Percentiles rank a stretch among this genome's conserved stretches.
Evolutionary conservation across 2,888 invertebrate genomes (phyloP).

Genomic region (Diarsia rubi): DNA sequence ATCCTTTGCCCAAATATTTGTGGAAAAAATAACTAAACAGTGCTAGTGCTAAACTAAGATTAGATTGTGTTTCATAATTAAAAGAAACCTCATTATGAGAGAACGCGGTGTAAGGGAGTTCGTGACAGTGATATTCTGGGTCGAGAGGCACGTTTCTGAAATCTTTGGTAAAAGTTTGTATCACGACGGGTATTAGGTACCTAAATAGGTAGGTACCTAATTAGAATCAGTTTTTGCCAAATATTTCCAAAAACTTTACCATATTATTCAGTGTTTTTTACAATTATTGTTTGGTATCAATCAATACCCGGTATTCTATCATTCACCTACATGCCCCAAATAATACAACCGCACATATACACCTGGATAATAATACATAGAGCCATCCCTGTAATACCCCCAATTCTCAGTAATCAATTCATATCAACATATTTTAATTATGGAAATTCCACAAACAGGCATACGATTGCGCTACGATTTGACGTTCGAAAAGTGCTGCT

Average conservation of each 20-base stretch:
- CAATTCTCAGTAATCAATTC: background rate
- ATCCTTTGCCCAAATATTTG: background rate
- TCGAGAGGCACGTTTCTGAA: background rate
- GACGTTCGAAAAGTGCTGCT: too few species aligned
- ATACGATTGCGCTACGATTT: too few species aligned
- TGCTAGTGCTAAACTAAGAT: background rate
- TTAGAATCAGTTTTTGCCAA: background rate
- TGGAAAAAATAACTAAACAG: background rate
- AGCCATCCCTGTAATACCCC: background rate
- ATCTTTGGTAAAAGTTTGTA: background rate
- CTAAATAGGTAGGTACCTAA: too few species aligned
- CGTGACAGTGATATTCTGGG: background rate
- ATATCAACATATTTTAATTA: background rate
- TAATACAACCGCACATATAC: background rate
- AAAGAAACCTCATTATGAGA: background rate
- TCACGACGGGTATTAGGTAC: background rate
- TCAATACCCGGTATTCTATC: background rate
- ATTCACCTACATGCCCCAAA: background rate
- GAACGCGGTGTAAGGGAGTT: background rate
- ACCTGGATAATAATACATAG: background rate
- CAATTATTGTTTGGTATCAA: background rate
- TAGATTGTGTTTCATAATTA: background rate
- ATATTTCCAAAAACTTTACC: background rate
- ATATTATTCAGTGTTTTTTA: background rate
- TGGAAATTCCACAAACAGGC: background rate